Conservation (phyloP, 2,888 invertebrate species). For the Aspidapion aeneum region DNA sequence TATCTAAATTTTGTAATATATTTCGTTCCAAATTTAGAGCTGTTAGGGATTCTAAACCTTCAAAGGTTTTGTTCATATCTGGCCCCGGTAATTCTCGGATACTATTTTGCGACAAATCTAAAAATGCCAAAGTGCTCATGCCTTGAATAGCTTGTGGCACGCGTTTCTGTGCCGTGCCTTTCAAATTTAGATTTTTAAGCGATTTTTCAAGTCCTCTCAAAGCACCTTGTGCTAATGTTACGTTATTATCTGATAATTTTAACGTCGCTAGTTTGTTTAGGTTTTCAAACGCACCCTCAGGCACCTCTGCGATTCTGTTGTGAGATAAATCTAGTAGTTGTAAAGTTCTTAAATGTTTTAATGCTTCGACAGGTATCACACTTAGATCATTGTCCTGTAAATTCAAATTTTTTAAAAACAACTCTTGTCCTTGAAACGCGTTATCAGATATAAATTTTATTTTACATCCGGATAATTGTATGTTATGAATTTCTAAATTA, state of each 20-base stretch:
- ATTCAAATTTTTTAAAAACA: constrained; percentile 76
- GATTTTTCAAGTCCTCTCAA: constrained; percentile 77
- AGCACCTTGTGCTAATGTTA: constrained; percentile 66
- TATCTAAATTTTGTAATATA: constrained; percentile 72
- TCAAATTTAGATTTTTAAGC: constrained; percentile 84
- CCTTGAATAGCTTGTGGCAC: constrained; percentile 79
- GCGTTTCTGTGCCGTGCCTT: constrained; percentile 77
- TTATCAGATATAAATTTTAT: constrained; percentile 66
- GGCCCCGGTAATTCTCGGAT: constrained; percentile 75
- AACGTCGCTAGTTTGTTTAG: constrained; percentile 72
- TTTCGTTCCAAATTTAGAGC: constrained; percentile 87
- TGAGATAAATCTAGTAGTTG: constrained; percentile 81
- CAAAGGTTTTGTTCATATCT: constrained; percentile 61
- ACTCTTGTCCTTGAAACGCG: constrained; percentile 82
- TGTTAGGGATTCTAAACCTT: constrained; percentile 76
- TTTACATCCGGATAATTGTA: constrained; percentile 81
- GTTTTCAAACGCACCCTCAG: constrained; percentile 72
- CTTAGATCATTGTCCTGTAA: constrained; percentile 78
- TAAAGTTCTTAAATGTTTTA: constrained; percentile 65
- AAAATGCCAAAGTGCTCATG: constrained; percentile 75
- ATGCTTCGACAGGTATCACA: constrained; percentile 72
- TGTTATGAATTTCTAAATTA: constrained; percentile 71
- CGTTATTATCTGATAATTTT: constrained; percentile 84
- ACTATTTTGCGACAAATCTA: constrained; percentile 87
- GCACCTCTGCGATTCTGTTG: constrained; percentile 70